phyloP scores from a whole-genome alignment of 2,113 vertebrate species.

The Aythya baeri region DNA sequence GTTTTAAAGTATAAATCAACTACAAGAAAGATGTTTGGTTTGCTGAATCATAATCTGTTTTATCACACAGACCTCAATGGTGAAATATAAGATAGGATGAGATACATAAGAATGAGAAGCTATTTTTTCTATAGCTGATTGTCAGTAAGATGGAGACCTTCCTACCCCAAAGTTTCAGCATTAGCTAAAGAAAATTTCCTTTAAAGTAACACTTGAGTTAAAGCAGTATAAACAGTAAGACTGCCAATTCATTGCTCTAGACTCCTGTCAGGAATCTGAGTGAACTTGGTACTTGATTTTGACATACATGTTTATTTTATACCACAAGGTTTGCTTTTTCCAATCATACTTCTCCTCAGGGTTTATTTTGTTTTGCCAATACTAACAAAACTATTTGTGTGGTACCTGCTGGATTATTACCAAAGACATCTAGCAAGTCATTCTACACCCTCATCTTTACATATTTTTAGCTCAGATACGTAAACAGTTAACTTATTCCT shows the following conservation, averaged over 20 bases:
- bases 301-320: slow-evolving; percentile 62
- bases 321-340: slow-evolving; percentile 60
- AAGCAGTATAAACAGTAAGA: slow-evolving; percentile 56
- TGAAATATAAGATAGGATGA: not conserved
- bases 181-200: slow-evolving; percentile 32
- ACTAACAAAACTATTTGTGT: slow-evolving; percentile 63
- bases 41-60: not conserved
- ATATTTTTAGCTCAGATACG: slow-evolving; percentile 67
- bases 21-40: not conserved
- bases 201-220: slow-evolving; percentile 58
- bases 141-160: slow-evolving; percentile 41
- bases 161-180: slow-evolving; percentile 42
- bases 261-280: slow-evolving; percentile 57
- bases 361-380: slow-evolving; percentile 63
- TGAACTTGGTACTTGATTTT: slow-evolving; percentile 61
- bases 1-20: not conserved
- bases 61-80: not conserved
- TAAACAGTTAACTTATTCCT: slow-evolving; percentile 60
- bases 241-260: slow-evolving; percentile 52
- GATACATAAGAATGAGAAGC: slow-evolving; percentile 30
- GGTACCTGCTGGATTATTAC: slow-evolving; percentile 66
- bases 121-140: slow-evolving; percentile 15
- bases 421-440: slow-evolving; percentile 65
- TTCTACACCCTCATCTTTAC: slow-evolving; percentile 67
- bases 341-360: slow-evolving; percentile 53